Conservation (phyloP, 1,140 invertebrate species). For the Zaprionus gabonicus region DNA sequence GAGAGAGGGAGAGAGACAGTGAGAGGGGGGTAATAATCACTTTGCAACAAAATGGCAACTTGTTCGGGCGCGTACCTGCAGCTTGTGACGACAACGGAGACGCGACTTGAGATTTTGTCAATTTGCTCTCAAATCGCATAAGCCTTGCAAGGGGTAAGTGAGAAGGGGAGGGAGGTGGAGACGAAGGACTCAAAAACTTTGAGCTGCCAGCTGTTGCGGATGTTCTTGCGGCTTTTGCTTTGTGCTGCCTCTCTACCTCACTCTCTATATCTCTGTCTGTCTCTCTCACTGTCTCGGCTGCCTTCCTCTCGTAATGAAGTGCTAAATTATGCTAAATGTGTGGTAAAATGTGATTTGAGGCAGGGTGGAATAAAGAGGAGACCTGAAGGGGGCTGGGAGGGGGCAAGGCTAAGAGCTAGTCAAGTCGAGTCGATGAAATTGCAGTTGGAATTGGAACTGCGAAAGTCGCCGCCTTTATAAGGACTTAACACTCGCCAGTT, state of each 20-base stretch:
- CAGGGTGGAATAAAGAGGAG: not conserved
- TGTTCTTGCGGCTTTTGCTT: conserved; percentile 41
- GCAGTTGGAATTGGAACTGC: conserved; percentile 37
- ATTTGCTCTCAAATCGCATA: conserved; percentile 40
- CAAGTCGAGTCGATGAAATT: conserved; percentile 35
- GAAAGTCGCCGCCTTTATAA: conserved; percentile 27
- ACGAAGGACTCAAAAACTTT: conserved; percentile 31
- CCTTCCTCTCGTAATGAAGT: conserved; percentile 64
- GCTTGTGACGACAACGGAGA: not conserved
- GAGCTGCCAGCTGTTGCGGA: conserved; percentile 62
- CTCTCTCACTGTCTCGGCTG: not conserved
- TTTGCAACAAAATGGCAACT: conserved; percentile 36
- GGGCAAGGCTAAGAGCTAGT: not conserved
- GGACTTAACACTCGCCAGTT: conserved; percentile 11
- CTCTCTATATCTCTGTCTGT: not conserved
- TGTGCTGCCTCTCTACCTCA: not conserved
- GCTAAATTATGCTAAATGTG: conserved; percentile 80
- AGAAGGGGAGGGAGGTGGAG: not conserved
- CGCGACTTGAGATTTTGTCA: conserved; percentile 35
- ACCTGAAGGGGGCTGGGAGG: not conserved
- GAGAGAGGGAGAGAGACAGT: not conserved
- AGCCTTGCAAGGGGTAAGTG: not conserved
- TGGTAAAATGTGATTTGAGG: conserved; percentile 68
- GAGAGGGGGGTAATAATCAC: conserved; percentile 25
- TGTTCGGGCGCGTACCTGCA: conserved; percentile 28